Conservation (phyloP, 2,797 vertebrate species). For the Eidolon dupreanum region DNA sequence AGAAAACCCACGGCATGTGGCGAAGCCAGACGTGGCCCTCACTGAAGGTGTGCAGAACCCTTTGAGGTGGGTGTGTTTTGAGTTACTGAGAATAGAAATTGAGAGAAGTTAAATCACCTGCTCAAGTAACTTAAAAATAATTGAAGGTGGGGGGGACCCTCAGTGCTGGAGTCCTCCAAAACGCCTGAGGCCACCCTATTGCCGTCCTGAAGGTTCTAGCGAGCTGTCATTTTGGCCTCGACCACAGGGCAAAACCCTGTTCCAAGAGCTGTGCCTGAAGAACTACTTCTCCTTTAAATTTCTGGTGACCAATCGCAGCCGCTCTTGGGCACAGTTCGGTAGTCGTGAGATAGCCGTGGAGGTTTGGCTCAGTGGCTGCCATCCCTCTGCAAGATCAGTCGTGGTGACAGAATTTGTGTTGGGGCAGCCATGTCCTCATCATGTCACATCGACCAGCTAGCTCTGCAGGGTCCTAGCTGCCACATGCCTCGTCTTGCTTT, state of each 20-base stretch:
- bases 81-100: not conserved
- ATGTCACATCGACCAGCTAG: accelerated
- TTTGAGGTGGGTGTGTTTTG: accelerated
- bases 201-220: not conserved
- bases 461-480: not conserved
- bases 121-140: not conserved
- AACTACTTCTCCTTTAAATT: not conserved
- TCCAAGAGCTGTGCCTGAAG: not conserved
- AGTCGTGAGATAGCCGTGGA: accelerated
- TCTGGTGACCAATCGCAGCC: not conserved
- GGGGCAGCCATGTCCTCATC: accelerated
- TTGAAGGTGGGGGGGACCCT: not conserved
- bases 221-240: not conserved
- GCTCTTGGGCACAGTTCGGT: accelerated
- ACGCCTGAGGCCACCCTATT: accelerated
- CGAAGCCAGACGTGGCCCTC: accelerated
- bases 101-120: not conserved
- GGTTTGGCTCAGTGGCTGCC: accelerated
- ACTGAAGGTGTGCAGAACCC: accelerated
- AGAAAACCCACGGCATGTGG: too few relatives aligned
- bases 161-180: not conserved
- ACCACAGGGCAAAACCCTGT: not conserved
- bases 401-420: accelerated
- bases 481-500: accelerated
- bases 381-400: accelerated